phyloP scores from a whole-genome alignment of 2,797 vertebrate species.

The Coendou prehensilis region DNA sequence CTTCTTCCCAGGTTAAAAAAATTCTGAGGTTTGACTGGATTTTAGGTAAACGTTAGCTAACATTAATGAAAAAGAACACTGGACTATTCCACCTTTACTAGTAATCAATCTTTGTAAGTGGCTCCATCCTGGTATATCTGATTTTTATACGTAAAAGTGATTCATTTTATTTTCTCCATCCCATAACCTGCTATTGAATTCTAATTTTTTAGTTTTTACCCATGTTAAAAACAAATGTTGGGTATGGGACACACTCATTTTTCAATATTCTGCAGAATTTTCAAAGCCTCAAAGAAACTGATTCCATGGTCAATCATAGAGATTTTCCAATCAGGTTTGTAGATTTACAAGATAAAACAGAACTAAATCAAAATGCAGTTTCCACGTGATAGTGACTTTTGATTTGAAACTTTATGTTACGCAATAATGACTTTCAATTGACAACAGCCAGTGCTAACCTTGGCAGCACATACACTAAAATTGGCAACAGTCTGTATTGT shows the following conservation, averaged over 20 bases:
- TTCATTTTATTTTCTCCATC: background rate
- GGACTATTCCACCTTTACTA: background rate
- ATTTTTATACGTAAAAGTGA: constrained; percentile 45
- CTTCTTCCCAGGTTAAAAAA: constrained; percentile 56
- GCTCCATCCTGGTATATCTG: background rate
- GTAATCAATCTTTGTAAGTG: background rate
- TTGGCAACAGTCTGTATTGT: background rate
- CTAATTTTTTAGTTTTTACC: constrained; percentile 15
- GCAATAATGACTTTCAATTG: background rate
- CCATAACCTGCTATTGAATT: background rate
- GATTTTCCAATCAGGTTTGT: background rate
- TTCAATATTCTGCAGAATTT: background rate
- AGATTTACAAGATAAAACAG: background rate
- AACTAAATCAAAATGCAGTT: background rate
- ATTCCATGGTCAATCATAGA: background rate
- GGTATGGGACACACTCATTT: background rate
- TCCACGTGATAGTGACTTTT: background rate
- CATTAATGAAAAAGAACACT: background rate
- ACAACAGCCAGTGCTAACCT: background rate
- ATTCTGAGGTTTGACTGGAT: constrained; percentile 33
- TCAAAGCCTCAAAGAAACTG: background rate
- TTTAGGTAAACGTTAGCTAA: background rate
- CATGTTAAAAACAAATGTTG: background rate
- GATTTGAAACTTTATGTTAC: constrained; percentile 23
- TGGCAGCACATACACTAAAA: background rate